Evolutionary conservation across 2,888 invertebrate genomes (phyloP).

Genomic region (Eretmocerus hayati): DNA sequence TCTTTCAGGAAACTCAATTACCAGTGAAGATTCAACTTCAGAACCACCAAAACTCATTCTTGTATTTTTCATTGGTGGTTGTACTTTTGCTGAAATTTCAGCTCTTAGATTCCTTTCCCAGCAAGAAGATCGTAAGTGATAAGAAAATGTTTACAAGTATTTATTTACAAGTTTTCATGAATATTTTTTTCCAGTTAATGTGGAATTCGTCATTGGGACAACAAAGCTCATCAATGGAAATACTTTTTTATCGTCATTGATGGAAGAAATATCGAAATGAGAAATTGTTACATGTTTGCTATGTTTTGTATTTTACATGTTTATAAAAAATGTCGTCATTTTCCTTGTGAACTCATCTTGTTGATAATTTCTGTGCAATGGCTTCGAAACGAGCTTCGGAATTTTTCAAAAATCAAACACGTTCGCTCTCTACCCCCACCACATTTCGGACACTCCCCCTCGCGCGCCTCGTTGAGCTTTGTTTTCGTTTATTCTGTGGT

Average conservation of each 20-base stretch:
- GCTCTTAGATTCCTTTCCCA: constrained; percentile 67
- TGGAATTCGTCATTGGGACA: constrained; percentile 84
- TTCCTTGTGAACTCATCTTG: too few species aligned
- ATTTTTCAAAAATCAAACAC: too few species aligned
- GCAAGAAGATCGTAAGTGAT: constrained; percentile 58
- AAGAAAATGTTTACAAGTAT: not conserved
- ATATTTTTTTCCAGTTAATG: constrained; percentile 55
- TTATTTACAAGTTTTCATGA: not conserved
- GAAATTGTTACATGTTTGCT: too few species aligned
- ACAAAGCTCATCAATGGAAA: constrained; percentile 89
- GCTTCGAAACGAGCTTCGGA: too few species aligned
- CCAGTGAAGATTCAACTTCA: constrained; percentile 45
- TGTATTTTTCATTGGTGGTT: constrained; percentile 94
- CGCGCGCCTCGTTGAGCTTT: too few species aligned
- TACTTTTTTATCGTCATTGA: constrained; percentile 71
- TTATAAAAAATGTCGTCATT: too few species aligned
- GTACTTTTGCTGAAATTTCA: constrained; percentile 90
- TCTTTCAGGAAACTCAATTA: constrained; percentile 45
- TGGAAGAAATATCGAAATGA: constrained; percentile 51
- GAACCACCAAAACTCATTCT: constrained; percentile 67
- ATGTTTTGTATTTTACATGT: too few species aligned
- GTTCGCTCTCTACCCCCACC: too few species aligned
- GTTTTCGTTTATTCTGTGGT: too few species aligned
- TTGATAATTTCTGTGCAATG: too few species aligned
- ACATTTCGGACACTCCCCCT: too few species aligned